phyloP scores from a whole-genome alignment of 2,888 invertebrate genomes.

The Linyphia triangularis region DNA sequence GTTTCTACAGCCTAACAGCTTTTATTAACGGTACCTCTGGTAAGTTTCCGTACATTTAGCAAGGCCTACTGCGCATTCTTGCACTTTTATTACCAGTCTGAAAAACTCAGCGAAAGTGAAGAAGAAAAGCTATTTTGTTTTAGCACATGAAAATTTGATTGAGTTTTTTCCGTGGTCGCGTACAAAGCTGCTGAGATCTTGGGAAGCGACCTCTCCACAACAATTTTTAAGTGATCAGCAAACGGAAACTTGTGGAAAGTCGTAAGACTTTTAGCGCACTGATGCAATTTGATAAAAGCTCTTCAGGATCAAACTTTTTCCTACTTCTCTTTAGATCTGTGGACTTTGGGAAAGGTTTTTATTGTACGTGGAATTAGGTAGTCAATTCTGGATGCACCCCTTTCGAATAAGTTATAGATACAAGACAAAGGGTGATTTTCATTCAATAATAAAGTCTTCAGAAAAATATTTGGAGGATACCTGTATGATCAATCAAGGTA shows the following conservation, averaged over 20 bases:
- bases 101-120: too few species aligned
- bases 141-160: slow-evolving; percentile 16
- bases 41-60: too few species aligned
- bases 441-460: too few species aligned
- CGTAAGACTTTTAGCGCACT: not conserved
- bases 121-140: not conserved
- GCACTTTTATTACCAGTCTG: too few species aligned
- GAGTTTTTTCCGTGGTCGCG: not conserved
- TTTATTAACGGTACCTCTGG: too few species aligned
- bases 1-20: too few species aligned
- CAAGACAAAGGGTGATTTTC: too few species aligned
- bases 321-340: not conserved
- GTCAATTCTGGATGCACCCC: not conserved
- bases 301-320: not conserved
- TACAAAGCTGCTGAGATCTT: not conserved
- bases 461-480: too few species aligned
- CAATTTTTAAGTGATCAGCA: not conserved
- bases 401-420: too few species aligned
- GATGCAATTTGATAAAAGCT: slow-evolving; percentile 33
- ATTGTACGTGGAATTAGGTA: not conserved
- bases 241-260: not conserved
- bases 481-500: too few species aligned
- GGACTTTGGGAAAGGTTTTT: not conserved
- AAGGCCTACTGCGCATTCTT: too few species aligned
- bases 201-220: not conserved